phyloP scores from a whole-genome alignment of 1,140 invertebrate genomes.

The Stegodyphus mimosarum region DNA sequence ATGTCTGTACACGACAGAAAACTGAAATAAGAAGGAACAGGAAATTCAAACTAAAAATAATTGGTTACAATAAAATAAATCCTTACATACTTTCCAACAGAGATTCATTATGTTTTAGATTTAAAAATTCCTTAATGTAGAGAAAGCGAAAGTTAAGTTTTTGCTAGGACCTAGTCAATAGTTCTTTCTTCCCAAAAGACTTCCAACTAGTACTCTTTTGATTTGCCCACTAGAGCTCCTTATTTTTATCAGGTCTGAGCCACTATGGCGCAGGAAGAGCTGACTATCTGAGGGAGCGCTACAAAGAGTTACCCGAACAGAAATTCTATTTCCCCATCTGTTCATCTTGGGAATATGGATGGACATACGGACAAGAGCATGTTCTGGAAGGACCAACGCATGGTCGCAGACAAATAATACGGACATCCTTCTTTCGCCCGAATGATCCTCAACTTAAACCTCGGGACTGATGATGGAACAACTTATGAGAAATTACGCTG shows the following conservation, averaged over 20 bases:
- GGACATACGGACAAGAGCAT: conserved; percentile 15
- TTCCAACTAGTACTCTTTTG: too few species aligned
- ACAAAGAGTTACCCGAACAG: conserved; percentile 3
- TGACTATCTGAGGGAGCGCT: conserved; percentile 8
- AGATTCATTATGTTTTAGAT: too few species aligned
- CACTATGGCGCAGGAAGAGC: conserved; percentile 10
- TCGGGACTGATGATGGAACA: conserved; percentile 4
- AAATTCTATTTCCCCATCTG: conserved; percentile 28
- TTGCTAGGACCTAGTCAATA: too few species aligned
- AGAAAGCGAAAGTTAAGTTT: too few species aligned
- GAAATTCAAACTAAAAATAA: too few species aligned
- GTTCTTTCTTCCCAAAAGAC: too few species aligned
- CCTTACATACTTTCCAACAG: too few species aligned
- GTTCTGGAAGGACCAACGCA: conserved; percentile 1
- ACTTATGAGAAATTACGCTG: background rate
- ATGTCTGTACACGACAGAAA: too few species aligned
- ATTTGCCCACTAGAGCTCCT: background rate
- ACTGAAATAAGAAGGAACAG: too few species aligned
- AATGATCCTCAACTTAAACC: conserved; percentile 43
- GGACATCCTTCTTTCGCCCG: conserved; percentile 20
- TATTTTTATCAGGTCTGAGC: conserved; percentile 23
- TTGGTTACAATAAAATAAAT: too few species aligned
- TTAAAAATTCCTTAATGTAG: too few species aligned
- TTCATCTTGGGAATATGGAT: conserved; percentile 42
- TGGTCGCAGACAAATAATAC: conserved; percentile 9